Conservation (phyloP, 2,888 invertebrate genomes). For the Aphodius granarius region DNA sequence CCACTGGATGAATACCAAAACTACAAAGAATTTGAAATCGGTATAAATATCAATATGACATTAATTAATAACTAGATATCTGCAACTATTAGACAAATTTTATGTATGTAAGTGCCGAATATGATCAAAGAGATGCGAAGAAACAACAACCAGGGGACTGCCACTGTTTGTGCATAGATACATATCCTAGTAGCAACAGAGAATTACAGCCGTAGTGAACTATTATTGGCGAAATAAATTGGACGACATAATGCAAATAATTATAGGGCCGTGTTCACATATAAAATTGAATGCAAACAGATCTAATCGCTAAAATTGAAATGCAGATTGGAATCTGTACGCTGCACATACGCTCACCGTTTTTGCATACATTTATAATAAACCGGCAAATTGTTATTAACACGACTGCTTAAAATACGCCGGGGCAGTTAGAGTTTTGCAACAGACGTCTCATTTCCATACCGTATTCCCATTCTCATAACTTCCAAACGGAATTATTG, state of each 20-base stretch:
- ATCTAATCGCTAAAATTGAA: conserved; percentile 18
- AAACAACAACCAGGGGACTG: too few relatives aligned
- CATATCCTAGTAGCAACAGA: not conserved
- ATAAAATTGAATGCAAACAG: conserved; percentile 19
- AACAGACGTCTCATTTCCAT: not conserved
- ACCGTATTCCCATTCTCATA: not conserved
- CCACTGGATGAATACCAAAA: too few relatives aligned
- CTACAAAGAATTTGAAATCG: too few relatives aligned
- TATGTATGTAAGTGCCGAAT: too few relatives aligned
- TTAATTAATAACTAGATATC: too few relatives aligned
- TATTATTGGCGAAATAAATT: conserved; percentile 16
- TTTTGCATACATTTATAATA: not conserved
- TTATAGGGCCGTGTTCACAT: conserved; percentile 2
- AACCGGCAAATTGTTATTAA: not conserved
- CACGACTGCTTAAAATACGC: not conserved
- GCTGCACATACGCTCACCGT: not conserved
- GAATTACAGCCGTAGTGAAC: not conserved
- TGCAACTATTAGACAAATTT: too few relatives aligned
- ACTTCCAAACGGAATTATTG: not conserved
- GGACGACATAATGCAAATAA: conserved; percentile 15
- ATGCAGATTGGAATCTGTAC: not conserved
- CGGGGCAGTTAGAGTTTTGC: not conserved
- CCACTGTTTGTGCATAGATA: too few relatives aligned
- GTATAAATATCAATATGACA: too few relatives aligned
- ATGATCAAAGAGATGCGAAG: too few relatives aligned